phyloP scores from a whole-genome alignment of 2,113 vertebrate genomes.

The Ovibos moschatus region DNA sequence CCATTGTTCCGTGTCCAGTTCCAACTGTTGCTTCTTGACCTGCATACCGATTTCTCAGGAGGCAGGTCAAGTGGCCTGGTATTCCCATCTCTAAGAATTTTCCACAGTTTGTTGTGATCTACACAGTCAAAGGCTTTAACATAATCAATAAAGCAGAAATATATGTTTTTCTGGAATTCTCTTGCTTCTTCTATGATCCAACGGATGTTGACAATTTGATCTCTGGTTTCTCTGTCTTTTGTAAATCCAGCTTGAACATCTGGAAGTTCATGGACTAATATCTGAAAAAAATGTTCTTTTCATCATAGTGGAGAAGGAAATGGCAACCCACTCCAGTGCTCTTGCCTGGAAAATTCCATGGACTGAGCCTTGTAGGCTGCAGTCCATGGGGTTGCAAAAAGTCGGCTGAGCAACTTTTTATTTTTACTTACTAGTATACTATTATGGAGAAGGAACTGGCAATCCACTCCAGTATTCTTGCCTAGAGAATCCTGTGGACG shows the following conservation, averaged over 20 bases:
- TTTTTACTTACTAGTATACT: not conserved
- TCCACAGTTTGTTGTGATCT: not conserved
- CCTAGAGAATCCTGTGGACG: not conserved
- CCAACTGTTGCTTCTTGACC: not conserved
- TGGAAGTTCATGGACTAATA: not conserved
- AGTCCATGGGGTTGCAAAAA: fast-evolving
- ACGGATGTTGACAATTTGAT: fast-evolving
- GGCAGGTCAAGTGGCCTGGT: not conserved
- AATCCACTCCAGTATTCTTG: not conserved
- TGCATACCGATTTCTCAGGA: not conserved
- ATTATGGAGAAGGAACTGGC: not conserved
- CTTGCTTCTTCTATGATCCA: not conserved
- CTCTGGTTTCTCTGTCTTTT: not conserved
- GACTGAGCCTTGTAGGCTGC: not conserved
- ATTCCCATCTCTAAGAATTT: not conserved
- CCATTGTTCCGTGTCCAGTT: fast-evolving
- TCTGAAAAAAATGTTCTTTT: not conserved
- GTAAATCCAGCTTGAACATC: not conserved
- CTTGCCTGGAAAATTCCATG: not conserved
- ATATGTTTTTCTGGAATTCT: not conserved
- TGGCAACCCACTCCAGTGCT: not conserved
- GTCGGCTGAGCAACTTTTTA: not conserved
- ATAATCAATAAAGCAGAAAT: not conserved
- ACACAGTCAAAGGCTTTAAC: not conserved
- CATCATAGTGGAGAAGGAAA: not conserved